Conservation (phyloP, 2,113 vertebrate species). For the Coptodon bakossiorum region DNA sequence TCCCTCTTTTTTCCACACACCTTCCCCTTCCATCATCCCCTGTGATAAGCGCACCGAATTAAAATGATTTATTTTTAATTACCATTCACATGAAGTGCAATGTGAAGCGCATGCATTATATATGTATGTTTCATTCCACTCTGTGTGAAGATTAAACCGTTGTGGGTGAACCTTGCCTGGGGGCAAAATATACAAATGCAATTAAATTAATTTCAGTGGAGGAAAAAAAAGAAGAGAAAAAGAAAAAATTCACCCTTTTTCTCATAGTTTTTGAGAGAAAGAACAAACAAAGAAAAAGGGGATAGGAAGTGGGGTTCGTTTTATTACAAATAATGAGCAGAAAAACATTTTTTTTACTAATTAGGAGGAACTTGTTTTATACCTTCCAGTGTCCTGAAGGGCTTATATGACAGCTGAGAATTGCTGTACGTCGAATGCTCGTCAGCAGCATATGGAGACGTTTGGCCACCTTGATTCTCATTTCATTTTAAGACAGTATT, state of each 20-base stretch:
- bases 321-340: slow-evolving; percentile 21
- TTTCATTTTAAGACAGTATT: slow-evolving; percentile 24
- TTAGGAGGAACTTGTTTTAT: slow-evolving; percentile 32
- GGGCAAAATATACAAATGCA: slow-evolving; percentile 54
- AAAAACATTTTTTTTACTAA: slow-evolving; percentile 9
- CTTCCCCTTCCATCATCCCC: slow-evolving; percentile 24
- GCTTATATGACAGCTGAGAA: not conserved
- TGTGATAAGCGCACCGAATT: slow-evolving; percentile 44
- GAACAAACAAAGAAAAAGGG: not conserved
- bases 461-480: slow-evolving; percentile 17
- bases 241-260: not conserved
- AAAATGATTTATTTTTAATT: slow-evolving; percentile 61
- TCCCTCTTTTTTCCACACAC: not conserved
- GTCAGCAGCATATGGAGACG: slow-evolving; percentile 4
- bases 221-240: not conserved
- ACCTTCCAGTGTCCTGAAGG: not conserved
- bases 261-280: slow-evolving; percentile 3
- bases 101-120: slow-evolving; percentile 54
- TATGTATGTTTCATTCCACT: slow-evolving; percentile 43
- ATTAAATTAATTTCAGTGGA: slow-evolving; percentile 49
- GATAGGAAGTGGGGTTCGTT: slow-evolving; percentile 28
- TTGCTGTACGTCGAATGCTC: not conserved
- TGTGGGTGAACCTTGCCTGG: slow-evolving; percentile 37
- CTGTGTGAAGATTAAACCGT: slow-evolving; percentile 37
- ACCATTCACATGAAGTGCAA: slow-evolving; percentile 55